These are phyloP conservation scores for Leucoraja ocellata DNA, from an alignment of 2,797 vertebrate genomes.

Conservation along the genomic window DNA sequence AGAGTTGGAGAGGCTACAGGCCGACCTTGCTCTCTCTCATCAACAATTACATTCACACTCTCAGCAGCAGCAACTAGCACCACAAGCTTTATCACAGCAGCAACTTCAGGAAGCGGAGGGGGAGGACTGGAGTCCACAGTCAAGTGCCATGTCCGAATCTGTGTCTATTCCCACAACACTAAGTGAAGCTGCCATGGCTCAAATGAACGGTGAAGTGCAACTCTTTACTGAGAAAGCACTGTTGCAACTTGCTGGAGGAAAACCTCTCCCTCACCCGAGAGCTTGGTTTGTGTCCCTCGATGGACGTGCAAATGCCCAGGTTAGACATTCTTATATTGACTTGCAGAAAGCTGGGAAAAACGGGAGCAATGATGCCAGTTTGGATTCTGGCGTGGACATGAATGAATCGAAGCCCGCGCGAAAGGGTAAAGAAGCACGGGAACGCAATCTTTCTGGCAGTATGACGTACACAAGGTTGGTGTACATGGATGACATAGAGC, in stretches of 20 bases:
- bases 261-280: conserved; percentile 87
- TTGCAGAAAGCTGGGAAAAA: conserved; percentile 89
- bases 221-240: conserved; percentile 92
- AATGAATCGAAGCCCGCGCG: conserved; percentile 75
- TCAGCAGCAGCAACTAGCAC: conserved; percentile 58
- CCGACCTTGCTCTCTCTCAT: conserved; percentile 83
- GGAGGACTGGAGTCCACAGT: conserved; percentile 66
- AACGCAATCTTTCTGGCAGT: conserved; percentile 58
- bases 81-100: conserved; percentile 66
- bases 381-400: conserved; percentile 96
- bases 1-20: conserved; percentile 87
- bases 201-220: conserved; percentile 94
- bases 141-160: conserved; percentile 69
- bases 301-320: conserved; percentile 87
- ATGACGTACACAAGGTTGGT: conserved; percentile 78
- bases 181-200: conserved; percentile 79
- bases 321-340: conserved; percentile 96
- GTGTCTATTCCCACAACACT: conserved; percentile 87
- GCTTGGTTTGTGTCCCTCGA: conserved; percentile 98
- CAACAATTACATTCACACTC: conserved; percentile 67
- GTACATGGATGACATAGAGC: conserved; percentile 77
- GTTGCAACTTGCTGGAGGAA: conserved; percentile 89
- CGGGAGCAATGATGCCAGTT: conserved; percentile 81
- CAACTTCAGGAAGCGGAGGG: conserved; percentile 62
- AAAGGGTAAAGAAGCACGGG: conserved; percentile 63